Evolutionary conservation across 2,888 invertebrate genomes (phyloP).

Genomic region (Meteorus cinctellus): DNA sequence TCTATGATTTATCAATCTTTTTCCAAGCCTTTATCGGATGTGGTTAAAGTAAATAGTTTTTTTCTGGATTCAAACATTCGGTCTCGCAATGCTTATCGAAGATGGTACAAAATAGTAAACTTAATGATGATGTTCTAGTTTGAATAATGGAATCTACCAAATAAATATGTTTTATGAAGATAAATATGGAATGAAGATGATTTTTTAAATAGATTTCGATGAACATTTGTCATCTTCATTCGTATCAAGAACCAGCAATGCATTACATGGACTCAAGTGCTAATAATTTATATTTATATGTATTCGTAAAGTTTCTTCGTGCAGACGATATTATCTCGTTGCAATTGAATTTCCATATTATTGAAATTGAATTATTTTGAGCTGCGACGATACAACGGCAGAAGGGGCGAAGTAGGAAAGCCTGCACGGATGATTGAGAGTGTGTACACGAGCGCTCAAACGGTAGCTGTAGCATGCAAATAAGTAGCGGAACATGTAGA

Average conservation of each 20-base stretch:
- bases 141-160: no score
- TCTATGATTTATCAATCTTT: no score
- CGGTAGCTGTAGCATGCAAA: slow-evolving; percentile 59
- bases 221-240: no score
- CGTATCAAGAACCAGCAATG: not conserved
- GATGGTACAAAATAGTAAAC: no score
- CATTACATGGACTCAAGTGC: not conserved
- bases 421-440: slow-evolving; percentile 3
- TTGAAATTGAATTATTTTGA: slow-evolving; percentile 67
- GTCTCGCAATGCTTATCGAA: no score
- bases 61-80: no score
- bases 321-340: slow-evolving; percentile 62
- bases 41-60: no score
- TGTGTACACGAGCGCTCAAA: slow-evolving; percentile 22
- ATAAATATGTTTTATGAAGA: no score
- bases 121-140: no score
- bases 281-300: not conserved
- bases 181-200: no score
- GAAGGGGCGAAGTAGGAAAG: not conserved
- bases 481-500: slow-evolving; percentile 14
- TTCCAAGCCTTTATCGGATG: no score
- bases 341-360: slow-evolving; percentile 65
- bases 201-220: no score
- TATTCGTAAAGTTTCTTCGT: not conserved
- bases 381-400: slow-evolving; percentile 50